A percentile compares a stretch with the other conserved stretches of the same genome.
Evolutionary conservation across 2,888 invertebrate genomes (phyloP).

Genomic region (Drosophila borborema): DNA sequence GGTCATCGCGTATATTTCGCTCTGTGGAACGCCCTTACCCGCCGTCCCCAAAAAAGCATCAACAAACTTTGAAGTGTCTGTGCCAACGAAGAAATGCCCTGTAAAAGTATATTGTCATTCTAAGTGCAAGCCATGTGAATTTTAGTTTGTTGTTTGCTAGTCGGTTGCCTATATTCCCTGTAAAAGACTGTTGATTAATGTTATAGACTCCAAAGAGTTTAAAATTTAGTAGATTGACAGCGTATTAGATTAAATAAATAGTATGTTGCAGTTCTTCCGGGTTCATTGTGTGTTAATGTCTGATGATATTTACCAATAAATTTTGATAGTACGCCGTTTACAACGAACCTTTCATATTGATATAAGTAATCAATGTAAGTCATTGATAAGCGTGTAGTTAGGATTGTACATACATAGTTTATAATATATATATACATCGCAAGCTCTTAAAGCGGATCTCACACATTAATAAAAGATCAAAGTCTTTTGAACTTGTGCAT

Average conservation of each 20-base stretch:
- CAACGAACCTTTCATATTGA: background rate
- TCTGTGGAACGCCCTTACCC: slow-evolving; percentile 27
- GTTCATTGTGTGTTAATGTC: background rate
- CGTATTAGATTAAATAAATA: background rate
- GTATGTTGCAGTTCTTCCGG: background rate
- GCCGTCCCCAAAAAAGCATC: slow-evolving; percentile 19
- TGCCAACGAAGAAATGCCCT: slow-evolving; percentile 23
- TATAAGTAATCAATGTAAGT: background rate
- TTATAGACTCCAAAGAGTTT: background rate
- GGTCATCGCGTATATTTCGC: slow-evolving; percentile 48
- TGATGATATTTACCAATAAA: background rate
- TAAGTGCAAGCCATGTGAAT: background rate
- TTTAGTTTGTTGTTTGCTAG: background rate
- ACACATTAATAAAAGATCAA: background rate
- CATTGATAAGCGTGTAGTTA: background rate
- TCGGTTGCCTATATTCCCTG: background rate
- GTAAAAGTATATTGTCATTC: too few relatives aligned
- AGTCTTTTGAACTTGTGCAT: background rate
- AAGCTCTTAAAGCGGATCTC: background rate
- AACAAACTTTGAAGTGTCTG: background rate
- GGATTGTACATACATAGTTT: background rate
- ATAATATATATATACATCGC: background rate
- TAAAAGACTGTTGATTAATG: background rate
- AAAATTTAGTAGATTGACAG: background rate
- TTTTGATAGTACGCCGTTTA: background rate